Evolutionary conservation across 2,113 vertebrate species (phyloP).

Genomic region (Orthonyx spaldingii): DNA sequence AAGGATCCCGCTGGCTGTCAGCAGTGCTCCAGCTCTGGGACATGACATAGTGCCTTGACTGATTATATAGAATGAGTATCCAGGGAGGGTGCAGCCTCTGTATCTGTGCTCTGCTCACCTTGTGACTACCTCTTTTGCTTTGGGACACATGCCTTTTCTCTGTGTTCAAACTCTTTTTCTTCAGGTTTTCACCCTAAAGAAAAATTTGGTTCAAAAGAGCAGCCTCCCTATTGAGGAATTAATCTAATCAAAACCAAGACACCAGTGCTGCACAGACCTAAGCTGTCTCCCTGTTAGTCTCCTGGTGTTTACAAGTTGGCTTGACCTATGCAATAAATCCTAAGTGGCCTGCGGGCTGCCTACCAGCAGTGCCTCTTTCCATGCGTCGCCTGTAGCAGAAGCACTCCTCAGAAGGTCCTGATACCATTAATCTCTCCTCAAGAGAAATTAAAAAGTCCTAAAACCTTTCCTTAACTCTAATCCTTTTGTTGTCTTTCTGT

Average conservation of each 20-base stretch:
- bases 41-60: not conserved
- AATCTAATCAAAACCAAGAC: not conserved
- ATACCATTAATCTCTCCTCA: not conserved
- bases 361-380: not conserved
- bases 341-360: not conserved
- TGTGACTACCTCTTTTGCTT: not conserved
- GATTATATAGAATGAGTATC: not conserved
- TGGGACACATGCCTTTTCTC: not conserved
- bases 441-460: slow-evolving; percentile 1
- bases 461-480: not conserved
- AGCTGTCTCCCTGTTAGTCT: not conserved
- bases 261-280: not conserved
- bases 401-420: not conserved
- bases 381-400: not conserved
- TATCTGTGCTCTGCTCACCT: not conserved
- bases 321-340: not conserved
- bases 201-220: not conserved
- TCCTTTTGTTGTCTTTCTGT: not conserved
- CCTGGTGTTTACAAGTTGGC: not conserved
- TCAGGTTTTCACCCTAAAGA: not conserved
- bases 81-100: not conserved
- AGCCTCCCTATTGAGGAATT: not conserved
- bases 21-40: not conserved
- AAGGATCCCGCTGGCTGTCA: fast-evolving
- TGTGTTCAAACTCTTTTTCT: not conserved